Evolutionary conservation across 2,888 invertebrate genomes (phyloP).

Genomic region (Pyrrhosoma nymphula): DNA sequence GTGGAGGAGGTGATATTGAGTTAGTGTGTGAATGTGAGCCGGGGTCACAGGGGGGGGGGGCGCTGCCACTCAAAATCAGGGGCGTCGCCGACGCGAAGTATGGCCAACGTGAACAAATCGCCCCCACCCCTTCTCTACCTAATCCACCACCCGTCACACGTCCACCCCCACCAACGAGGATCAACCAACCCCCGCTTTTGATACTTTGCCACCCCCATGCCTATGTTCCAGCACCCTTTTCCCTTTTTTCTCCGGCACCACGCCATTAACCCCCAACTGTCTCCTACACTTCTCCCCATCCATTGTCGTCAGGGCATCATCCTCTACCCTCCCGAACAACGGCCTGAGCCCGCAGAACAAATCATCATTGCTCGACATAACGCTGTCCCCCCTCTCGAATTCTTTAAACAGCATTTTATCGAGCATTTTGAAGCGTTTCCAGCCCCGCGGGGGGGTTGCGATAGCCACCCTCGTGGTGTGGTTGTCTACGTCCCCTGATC

Average conservation of each 20-base stretch:
- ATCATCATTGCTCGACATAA: background rate
- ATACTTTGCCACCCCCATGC: background rate
- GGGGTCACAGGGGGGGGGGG: background rate
- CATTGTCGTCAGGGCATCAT: background rate
- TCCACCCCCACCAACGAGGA: background rate
- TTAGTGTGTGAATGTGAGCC: too few species aligned
- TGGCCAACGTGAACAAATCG: background rate
- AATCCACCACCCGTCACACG: background rate
- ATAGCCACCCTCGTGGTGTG: background rate
- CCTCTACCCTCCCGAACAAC: background rate
- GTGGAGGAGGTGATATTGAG: too few species aligned
- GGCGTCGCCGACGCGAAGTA: background rate
- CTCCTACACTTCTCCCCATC: constrained; percentile 10
- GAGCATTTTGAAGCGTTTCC: background rate
- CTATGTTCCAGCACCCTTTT: background rate
- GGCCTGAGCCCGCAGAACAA: background rate
- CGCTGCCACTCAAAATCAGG: background rate
- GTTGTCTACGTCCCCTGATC: background rate
- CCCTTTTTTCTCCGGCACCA: background rate
- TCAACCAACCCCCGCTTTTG: background rate
- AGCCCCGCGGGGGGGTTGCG: background rate
- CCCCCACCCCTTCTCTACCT: background rate
- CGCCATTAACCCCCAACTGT: constrained; percentile 11
- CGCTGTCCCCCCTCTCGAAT: background rate
- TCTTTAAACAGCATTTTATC: constrained; percentile 26